phyloP scores from a whole-genome alignment of 1,140 invertebrate species.

The Drosophila nigromelanica region DNA sequence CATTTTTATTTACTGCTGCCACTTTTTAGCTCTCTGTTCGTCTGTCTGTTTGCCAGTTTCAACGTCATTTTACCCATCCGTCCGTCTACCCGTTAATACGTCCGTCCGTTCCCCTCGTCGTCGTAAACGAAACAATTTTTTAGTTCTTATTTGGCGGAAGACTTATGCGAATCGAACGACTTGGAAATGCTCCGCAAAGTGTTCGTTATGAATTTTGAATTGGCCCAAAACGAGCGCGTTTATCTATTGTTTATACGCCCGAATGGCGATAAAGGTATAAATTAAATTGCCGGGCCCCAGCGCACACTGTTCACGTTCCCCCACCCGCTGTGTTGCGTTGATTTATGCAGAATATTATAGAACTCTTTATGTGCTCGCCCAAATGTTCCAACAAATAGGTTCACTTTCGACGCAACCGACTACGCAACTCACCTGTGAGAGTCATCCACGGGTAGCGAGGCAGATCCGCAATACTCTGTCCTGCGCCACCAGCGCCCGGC shows the following conservation, averaged over 20 bases:
- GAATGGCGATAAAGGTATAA: slow-evolving; percentile 53
- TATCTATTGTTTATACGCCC: slow-evolving; percentile 77
- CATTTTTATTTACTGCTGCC: slow-evolving; percentile 77
- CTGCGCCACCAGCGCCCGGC: slow-evolving; percentile 85
- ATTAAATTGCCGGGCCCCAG: slow-evolving; percentile 48
- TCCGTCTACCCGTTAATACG: not conserved
- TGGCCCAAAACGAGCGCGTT: slow-evolving; percentile 65
- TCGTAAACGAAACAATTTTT: slow-evolving; percentile 42
- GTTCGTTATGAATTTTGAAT: slow-evolving; percentile 75
- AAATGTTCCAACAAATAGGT: too few species aligned
- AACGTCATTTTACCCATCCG: slow-evolving; percentile 4
- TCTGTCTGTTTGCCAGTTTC: slow-evolving; percentile 16
- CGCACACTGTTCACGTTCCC: too few species aligned
- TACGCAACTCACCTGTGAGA: slow-evolving; percentile 92
- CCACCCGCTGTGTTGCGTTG: slow-evolving; percentile 36
- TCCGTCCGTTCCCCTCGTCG: slow-evolving; percentile 11
- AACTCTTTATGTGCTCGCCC: slow-evolving; percentile 35
- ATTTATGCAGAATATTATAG: slow-evolving; percentile 58
- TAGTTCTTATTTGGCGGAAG: slow-evolving; percentile 51
- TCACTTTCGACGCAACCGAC: too few species aligned
- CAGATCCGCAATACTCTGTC: slow-evolving; percentile 91
- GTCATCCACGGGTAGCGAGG: slow-evolving; percentile 98
- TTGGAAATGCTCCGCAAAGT: slow-evolving; percentile 72
- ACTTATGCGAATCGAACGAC: slow-evolving; percentile 79
- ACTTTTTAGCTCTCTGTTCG: slow-evolving; percentile 63